A percentile compares a stretch with the other conserved stretches of the same genome.
phyloP scores from a whole-genome alignment of 2,888 invertebrate genomes.

The Tiphia femorata region DNA sequence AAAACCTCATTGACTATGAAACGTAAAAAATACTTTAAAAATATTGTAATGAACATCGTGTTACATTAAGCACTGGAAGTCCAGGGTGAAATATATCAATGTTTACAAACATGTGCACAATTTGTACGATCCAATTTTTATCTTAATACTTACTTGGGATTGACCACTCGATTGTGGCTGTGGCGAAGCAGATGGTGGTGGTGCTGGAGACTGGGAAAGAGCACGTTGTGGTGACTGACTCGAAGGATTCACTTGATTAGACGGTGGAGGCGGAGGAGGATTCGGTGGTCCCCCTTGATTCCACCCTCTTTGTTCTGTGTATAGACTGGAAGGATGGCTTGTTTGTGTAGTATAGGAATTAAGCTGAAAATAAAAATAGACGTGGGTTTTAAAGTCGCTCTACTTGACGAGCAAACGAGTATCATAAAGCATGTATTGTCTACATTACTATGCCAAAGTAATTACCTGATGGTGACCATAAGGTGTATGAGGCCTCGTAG shows the following conservation, averaged over 20 bases:
- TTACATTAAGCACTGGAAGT: too few relatives aligned
- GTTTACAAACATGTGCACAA: neutral
- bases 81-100: too few relatives aligned
- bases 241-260: constrained; percentile 62
- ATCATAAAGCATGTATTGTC: neutral
- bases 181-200: constrained; percentile 66
- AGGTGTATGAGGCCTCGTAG: constrained; percentile 65
- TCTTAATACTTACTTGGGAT: constrained; percentile 59
- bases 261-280: constrained; percentile 60
- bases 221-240: constrained; percentile 66
- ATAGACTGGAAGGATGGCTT: constrained; percentile 62
- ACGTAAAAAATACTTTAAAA: too few relatives aligned
- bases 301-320: constrained; percentile 66
- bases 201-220: constrained; percentile 66
- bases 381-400: too few relatives aligned
- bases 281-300: constrained; percentile 64
- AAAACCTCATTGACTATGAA: too few relatives aligned
- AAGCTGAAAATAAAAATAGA: constrained; percentile 49
- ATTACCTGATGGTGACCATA: constrained; percentile 66
- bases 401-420: too few relatives aligned
- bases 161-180: constrained; percentile 62
- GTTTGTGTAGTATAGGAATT: constrained; percentile 63
- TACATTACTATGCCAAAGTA: neutral
- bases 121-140: too few relatives aligned
- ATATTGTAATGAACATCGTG: too few relatives aligned